Base-by-base conservation (phyloP, 2,113 vertebrate species). In the Clinocottus analis region DNA sequence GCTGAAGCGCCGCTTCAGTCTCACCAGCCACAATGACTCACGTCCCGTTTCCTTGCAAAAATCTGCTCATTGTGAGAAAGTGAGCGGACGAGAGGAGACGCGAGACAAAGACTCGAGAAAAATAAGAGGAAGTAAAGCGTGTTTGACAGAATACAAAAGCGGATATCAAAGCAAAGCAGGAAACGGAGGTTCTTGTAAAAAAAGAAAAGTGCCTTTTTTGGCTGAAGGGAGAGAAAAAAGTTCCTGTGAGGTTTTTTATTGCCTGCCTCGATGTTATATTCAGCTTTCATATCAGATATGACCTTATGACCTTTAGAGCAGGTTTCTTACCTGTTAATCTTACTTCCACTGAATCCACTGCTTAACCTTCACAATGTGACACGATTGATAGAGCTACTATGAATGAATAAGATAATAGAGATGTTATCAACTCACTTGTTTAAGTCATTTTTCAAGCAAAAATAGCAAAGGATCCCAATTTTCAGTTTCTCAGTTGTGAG, bases 1-100 rank as follows among this genome's bases (percentile, higher is more conserved):
- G 19, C n/a, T 13, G 17, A 72, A 53, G 82, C 75, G 3, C 72
- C 68, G 86, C 73, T 79, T 83, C 78, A 68, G 69, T 74, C 72
- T 47, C 72, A 19, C 13, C 39, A 51, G 23, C 27, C 82, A 84
- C 73, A 72, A 88, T 93, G 88, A 92, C 80, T 92, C 91, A 92
- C 58, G 17, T 93, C 91, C 47, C 79, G 75, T 51, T 92, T 92
- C 79, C 66, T 82, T 82, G 59, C 67, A 63, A 6, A 59, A 61
- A 58, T 55, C 35, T 81, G 71, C 71, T 75, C 41, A 63, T 56
- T 79, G 70, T 87, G 82, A 83, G 56, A 72, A 67, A 70, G 1
- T 1, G 51, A 45, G 66, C 72, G 56, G 63, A 65, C 3, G 0
- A 78, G 45, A 81, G 65, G 62, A 79, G 75, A 62, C 65, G 73